Base-by-base conservation (phyloP, 2,888 invertebrate genomes). In the Mimachlamys varia region DNA sequence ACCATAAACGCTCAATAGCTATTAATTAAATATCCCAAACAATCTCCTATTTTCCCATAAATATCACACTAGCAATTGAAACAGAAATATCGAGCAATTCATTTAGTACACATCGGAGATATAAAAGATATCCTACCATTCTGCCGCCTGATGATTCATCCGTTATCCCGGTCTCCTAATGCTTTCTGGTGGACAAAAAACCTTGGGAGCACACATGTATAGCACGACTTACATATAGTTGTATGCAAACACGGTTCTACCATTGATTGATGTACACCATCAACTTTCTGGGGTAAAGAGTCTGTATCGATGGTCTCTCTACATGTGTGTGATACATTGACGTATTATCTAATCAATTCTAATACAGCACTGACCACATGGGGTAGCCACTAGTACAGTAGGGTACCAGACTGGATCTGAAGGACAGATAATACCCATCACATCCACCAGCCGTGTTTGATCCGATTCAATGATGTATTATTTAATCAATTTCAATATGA, bases 401-500 rank as follows among this genome's bases (percentile, higher is more conserved):
- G 53, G 53, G 53, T 53, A 53, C 53, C 15, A 22, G 15, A 5
- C n/a, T n/a, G 62, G 10, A n/a, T 62, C 62, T 22, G 62, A 53
- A 53, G 53, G 53, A 53, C 62, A 19, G 44, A 44, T 44, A 44
- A 44, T 44, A 7, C 3, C 44, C 44, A 44, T 44, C 44, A 44
- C 44, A 44, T 44, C 44, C 44, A 22, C 62, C 17, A n/a, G 62
- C 22, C 17, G 22, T 7, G n/a, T 62, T 62, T 62, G 62, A n/a
- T n/a, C 62, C 22, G n/a, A 22, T 62, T 62, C 62, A 62, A 62
- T 62, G 62, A 62, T 62, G 62, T 22, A 62, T 62, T 62, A 62
- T 62, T n/a, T 62, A 62, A 62, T 62, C 62, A 62, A 62, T 62
- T 62, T 62, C 62, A 62, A 22, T 62, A 62, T 19, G 62, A n/a